These are phyloP conservation scores for Pocota personata DNA, from an alignment of 2,888 invertebrate genomes.

Conservation along the genomic window DNA sequence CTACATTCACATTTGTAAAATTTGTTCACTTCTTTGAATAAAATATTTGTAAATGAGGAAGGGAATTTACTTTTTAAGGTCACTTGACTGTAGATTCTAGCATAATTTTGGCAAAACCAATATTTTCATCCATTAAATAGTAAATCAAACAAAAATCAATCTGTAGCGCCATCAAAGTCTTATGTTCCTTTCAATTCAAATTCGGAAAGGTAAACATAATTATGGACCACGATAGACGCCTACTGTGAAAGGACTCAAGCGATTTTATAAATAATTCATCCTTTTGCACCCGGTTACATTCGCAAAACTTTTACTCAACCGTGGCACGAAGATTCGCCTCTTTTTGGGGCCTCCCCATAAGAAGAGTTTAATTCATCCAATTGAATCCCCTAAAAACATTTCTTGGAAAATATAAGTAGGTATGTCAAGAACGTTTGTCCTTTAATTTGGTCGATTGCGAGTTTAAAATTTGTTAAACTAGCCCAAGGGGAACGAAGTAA, in stretches of 20 bases:
- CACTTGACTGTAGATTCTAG: too few species aligned
- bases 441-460: background rate
- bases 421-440: background rate
- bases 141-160: background rate
- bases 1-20: too few species aligned
- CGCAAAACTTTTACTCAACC: background rate
- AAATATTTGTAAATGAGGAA: too few species aligned
- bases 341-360: background rate
- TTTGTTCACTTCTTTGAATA: too few species aligned
- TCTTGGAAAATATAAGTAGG: background rate
- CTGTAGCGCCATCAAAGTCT: background rate
- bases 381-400: background rate
- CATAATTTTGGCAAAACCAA: too few species aligned
- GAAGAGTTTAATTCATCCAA: background rate
- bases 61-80: too few species aligned
- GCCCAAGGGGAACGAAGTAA: background rate
- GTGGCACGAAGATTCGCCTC: background rate
- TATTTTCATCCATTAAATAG: background rate
- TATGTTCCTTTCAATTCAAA: background rate
- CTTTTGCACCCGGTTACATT: background rate
- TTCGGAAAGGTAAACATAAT: background rate
- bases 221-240: background rate
- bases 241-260: background rate
- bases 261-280: conserved; percentile 7
- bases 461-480: background rate